These are phyloP conservation scores for Sula dactylatra DNA, from an alignment of 2,113 vertebrate species.

Conservation along the genomic window DNA sequence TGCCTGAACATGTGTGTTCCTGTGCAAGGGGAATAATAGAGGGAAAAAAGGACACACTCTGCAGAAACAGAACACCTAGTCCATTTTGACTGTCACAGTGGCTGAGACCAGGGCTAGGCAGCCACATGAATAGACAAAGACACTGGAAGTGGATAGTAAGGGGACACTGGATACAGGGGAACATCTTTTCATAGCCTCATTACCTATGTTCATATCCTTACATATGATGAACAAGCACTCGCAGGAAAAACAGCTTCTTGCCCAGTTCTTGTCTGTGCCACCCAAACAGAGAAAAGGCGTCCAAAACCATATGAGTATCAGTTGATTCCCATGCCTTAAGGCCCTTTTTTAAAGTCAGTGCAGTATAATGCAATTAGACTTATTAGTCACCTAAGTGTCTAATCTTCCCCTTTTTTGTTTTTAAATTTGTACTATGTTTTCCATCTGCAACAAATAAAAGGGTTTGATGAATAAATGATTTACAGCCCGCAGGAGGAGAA, in stretches of 20 bases:
- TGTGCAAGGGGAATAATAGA: neutral
- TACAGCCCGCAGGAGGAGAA: slow-evolving; percentile 41
- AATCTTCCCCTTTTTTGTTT: slow-evolving; percentile 22
- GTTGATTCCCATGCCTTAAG: neutral
- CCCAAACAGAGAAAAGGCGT: neutral
- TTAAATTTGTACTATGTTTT: slow-evolving; percentile 14
- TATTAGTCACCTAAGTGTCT: slow-evolving; percentile 26
- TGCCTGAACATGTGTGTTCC: neutral
- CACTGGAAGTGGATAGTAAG: neutral
- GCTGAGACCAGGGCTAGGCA: neutral
- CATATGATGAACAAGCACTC: neutral
- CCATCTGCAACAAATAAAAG: slow-evolving; percentile 47
- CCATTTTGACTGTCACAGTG: neutral
- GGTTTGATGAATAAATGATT: slow-evolving; percentile 64
- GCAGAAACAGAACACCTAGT: neutral
- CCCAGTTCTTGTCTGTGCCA: neutral
- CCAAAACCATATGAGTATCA: neutral
- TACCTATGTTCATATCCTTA: neutral
- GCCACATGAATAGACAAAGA: neutral
- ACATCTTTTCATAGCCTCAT: neutral
- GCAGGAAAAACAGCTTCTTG: neutral
- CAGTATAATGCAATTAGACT: neutral
- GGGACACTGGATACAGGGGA: neutral
- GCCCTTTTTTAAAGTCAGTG: neutral
- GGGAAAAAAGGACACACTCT: neutral